These are phyloP conservation scores for Willisornis vidua DNA, from an alignment of 2,113 vertebrate species.

Conservation along the genomic window DNA sequence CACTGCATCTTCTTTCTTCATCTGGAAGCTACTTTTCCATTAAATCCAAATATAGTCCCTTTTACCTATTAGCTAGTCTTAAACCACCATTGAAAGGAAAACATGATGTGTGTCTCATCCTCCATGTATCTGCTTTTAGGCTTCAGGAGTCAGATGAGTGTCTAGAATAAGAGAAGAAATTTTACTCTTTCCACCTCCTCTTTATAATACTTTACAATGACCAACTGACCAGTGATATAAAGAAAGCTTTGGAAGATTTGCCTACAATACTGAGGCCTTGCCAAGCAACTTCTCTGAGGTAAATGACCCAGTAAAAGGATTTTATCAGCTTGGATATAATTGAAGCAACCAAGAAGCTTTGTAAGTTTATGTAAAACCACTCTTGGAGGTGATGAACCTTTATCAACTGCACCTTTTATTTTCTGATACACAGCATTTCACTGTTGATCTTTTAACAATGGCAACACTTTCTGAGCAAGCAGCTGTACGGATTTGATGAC, in stretches of 20 bases:
- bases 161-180: background rate
- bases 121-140: background rate
- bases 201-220: background rate
- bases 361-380: background rate
- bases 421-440: background rate
- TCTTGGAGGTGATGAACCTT: background rate
- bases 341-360: background rate
- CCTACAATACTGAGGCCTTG: background rate
- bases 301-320: background rate
- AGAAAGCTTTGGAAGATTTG: background rate
- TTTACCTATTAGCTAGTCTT: background rate
- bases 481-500: background rate
- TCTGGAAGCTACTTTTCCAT: background rate
- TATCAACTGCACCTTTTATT: background rate
- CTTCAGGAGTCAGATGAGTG: background rate
- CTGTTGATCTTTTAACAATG: background rate
- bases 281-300: background rate
- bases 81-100: background rate
- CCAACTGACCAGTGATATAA: background rate
- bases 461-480: background rate
- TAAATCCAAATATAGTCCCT: background rate
- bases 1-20: background rate
- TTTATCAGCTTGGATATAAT: background rate
- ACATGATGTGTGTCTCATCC: background rate
- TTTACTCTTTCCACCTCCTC: background rate